phyloP scores from a whole-genome alignment of 2,888 invertebrate genomes.

The Apamea sordens region DNA sequence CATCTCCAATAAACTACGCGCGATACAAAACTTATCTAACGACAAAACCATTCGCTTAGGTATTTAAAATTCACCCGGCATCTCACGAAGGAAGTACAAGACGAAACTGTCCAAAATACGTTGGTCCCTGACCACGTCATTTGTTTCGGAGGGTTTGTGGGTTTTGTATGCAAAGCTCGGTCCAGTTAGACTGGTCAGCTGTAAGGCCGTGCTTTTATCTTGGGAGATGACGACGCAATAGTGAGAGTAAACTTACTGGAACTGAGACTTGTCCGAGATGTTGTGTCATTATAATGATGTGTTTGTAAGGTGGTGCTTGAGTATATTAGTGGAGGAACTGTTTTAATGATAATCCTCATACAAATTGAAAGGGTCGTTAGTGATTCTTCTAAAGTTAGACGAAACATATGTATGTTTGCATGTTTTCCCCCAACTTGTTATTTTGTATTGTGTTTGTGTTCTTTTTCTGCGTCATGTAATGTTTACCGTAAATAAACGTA shows the following conservation, averaged over 20 bases:
- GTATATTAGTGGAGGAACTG: neutral
- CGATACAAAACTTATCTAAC: conserved; percentile 31
- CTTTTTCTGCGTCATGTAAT: no score
- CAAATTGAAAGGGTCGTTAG: neutral
- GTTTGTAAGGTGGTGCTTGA: conserved; percentile 13
- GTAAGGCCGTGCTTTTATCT: conserved; percentile 78
- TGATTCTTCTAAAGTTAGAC: neutral
- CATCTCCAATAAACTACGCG: conserved; percentile 1
- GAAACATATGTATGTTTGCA: no score
- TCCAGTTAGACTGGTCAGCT: conserved; percentile 66
- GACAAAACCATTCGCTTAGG: conserved; percentile 30
- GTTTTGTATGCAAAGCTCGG: conserved; percentile 45
- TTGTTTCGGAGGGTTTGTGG: neutral
- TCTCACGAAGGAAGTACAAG: conserved; percentile 46
- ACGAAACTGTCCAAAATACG: conserved; percentile 28
- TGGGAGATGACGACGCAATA: conserved; percentile 78
- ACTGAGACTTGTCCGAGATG: conserved; percentile 23
- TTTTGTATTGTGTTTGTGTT: no score
- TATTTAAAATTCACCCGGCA: conserved; percentile 53
- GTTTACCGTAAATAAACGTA: no score
- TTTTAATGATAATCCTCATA: neutral
- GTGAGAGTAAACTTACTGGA: conserved; percentile 75
- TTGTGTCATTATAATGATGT: conserved; percentile 44
- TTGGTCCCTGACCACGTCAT: conserved; percentile 37
- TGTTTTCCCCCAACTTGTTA: no score